Evolutionary conservation across 2,888 invertebrate genomes (phyloP).

Genomic region (Aporophyla nigra): DNA sequence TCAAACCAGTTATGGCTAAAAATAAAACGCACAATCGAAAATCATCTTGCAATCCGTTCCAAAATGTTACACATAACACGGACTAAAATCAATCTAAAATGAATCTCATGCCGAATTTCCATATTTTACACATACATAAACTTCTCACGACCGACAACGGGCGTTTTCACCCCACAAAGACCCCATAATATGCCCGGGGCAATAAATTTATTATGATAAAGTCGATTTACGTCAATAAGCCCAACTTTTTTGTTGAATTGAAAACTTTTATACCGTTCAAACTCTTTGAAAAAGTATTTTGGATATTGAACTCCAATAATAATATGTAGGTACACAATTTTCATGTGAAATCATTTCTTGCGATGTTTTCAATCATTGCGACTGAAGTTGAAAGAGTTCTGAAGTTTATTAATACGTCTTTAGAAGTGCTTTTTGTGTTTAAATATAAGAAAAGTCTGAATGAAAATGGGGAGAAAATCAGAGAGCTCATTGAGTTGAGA

Average conservation of each 20-base stretch:
- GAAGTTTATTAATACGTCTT: constrained; percentile 37
- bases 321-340: constrained; percentile 58
- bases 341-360: constrained; percentile 54
- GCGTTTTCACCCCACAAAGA: constrained; percentile 64
- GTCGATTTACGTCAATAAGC: constrained; percentile 68
- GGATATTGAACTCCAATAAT: constrained; percentile 56
- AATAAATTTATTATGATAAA: constrained; percentile 71
- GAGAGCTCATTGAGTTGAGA: constrained; percentile 24
- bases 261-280: constrained; percentile 65
- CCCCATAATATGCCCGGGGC: constrained; percentile 65
- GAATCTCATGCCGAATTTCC: constrained; percentile 60
- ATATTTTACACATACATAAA: constrained; percentile 66
- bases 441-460: constrained; percentile 30
- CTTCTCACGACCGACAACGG: constrained; percentile 56
- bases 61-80: constrained; percentile 37
- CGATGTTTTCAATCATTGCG: constrained; percentile 47
- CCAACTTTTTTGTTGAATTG: constrained; percentile 68
- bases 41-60: constrained; percentile 28
- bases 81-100: constrained; percentile 57
- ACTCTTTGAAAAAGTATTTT: constrained; percentile 66
- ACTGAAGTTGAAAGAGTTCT: constrained; percentile 35
- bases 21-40: constrained; percentile 40
- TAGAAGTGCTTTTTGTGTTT: constrained; percentile 17
- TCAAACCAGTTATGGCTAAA: constrained; percentile 35
- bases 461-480: constrained; percentile 19